phyloP scores from a whole-genome alignment of 2,888 invertebrate species.

The Horisme vitalbata region DNA sequence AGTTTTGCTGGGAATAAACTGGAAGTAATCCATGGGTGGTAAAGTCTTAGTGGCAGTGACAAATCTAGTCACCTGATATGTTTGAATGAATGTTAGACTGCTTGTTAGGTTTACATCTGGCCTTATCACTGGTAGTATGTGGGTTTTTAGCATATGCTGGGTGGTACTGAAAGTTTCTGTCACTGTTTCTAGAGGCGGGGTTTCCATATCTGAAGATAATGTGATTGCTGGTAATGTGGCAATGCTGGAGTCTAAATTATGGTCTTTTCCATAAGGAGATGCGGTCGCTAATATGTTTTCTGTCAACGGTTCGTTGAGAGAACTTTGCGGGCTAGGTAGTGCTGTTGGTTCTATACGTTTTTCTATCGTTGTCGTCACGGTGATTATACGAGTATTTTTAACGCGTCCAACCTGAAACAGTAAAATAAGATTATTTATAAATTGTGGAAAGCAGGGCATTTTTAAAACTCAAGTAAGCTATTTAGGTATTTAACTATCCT shows the following conservation, averaged over 20 bases:
- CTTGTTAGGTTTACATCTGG: conserved; percentile 87
- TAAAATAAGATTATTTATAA: too few species aligned
- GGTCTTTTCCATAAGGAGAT: conserved; percentile 88
- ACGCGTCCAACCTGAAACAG: conserved; percentile 89
- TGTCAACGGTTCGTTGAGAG: conserved; percentile 89
- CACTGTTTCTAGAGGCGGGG: conserved; percentile 93
- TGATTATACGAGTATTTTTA: conserved; percentile 93
- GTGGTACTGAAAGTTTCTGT: conserved; percentile 96
- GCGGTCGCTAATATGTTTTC: conserved; percentile 94
- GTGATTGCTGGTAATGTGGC: conserved; percentile 92
- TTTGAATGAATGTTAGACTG: conserved; percentile 92
- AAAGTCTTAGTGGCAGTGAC: conserved; percentile 95
- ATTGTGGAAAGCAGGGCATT: too few species aligned
- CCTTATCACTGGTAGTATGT: conserved; percentile 91
- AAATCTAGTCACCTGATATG: conserved; percentile 92
- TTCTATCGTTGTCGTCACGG: conserved; percentile 93
- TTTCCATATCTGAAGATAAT: conserved; percentile 89
- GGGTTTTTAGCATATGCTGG: conserved; percentile 93
- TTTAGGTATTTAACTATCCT: too few species aligned
- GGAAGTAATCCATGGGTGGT: conserved; percentile 93
- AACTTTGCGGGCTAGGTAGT: conserved; percentile 78
- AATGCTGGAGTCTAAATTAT: conserved; percentile 88
- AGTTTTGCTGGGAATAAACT: conserved; percentile 93
- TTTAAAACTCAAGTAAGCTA: too few species aligned
- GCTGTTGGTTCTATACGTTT: conserved; percentile 87